Evolutionary conservation across 2,797 vertebrate species (phyloP).

Genomic region (Atherinosoma microstoma): DNA sequence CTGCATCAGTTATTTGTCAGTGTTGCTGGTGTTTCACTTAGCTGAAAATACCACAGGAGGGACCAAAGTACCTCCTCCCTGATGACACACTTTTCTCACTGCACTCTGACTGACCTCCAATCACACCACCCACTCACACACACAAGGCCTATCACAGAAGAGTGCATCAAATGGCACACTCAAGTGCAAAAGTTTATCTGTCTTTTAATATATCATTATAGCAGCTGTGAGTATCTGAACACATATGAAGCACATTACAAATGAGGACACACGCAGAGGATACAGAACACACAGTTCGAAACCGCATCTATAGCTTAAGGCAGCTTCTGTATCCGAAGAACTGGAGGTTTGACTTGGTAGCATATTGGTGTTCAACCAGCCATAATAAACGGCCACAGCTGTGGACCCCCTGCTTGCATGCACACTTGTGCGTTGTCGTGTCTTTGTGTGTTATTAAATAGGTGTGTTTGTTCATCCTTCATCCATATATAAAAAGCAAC

Average conservation of each 20-base stretch:
- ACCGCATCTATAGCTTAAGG: slow-evolving; percentile 9
- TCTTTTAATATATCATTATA: neutral
- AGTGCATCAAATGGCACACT: slow-evolving; percentile 1
- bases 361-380: slow-evolving; percentile 49
- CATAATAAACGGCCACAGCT: slow-evolving; percentile 58
- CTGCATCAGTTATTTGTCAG: slow-evolving; percentile 61
- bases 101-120: slow-evolving; percentile 67
- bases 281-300: neutral
- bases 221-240: slow-evolving; percentile 8
- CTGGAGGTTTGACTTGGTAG: slow-evolving; percentile 39
- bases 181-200: neutral
- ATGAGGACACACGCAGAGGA: slow-evolving; percentile 4
- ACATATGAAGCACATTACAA: neutral
- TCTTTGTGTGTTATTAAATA: slow-evolving; percentile 12
- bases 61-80: slow-evolving; percentile 47
- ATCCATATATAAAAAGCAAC: slow-evolving; percentile 6
- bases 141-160: neutral
- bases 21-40: slow-evolving; percentile 51
- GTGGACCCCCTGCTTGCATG: slow-evolving; percentile 22
- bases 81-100: slow-evolving; percentile 63
- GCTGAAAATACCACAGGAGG: slow-evolving; percentile 56
- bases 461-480: slow-evolving; percentile 36
- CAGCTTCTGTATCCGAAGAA: slow-evolving; percentile 14
- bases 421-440: neutral
- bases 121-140: slow-evolving; percentile 15